These are phyloP conservation scores for Amphibalanus amphitrite DNA, from an alignment of 1,140 invertebrate genomes.

Conservation along the genomic window DNA sequence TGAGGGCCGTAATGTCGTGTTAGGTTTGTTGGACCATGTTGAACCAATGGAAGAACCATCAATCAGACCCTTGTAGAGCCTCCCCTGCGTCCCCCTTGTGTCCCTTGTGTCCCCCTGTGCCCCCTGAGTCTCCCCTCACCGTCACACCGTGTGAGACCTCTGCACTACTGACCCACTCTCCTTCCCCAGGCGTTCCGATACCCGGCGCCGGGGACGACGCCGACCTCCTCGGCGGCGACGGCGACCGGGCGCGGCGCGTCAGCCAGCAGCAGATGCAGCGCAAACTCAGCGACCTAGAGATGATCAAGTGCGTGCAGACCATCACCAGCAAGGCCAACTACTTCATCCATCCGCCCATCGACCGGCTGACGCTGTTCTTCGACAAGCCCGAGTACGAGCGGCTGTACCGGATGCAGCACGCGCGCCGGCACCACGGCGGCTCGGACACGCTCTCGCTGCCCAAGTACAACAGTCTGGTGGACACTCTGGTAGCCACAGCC, in stretches of 20 bases:
- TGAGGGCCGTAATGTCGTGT: no score
- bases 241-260: background rate
- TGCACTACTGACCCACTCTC: background rate
- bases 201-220: background rate
- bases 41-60: no score
- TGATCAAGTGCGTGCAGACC: constrained; percentile 47
- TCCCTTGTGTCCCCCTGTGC: background rate
- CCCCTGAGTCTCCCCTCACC: no score
- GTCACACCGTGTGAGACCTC: no score
- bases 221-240: background rate
- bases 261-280: constrained; percentile 22
- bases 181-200: no score
- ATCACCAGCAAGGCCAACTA: constrained; percentile 45
- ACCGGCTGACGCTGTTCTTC: constrained; percentile 64
- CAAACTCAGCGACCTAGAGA: constrained; percentile 68
- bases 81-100: no score
- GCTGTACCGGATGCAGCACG: constrained; percentile 68
- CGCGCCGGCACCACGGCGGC: constrained; percentile 41
- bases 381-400: constrained; percentile 59
- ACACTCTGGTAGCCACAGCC: constrained; percentile 19
- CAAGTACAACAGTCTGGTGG: constrained; percentile 57
- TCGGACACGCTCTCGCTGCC: constrained; percentile 63
- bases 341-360: constrained; percentile 72
- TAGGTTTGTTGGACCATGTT: no score
- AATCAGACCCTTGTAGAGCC: no score